Evolutionary conservation across 2,797 vertebrate genomes (phyloP), one percentile per base, ranked within the genome.

Genomic region (Phataginus tricuspis): DNA sequence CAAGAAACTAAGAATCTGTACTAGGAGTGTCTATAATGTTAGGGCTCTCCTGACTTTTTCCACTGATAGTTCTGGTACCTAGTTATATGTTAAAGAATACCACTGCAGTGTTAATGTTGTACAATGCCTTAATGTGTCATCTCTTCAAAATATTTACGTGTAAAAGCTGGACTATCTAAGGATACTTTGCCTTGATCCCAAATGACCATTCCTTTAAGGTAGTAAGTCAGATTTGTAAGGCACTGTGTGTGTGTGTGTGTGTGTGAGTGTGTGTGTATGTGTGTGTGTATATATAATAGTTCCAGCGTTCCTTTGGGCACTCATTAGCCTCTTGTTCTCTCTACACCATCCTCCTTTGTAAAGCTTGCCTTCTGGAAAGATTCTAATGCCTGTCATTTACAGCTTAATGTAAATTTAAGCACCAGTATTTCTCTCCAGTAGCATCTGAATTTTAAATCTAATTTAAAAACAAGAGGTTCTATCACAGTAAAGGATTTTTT

Each of bases 341-440:
- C 7, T 82, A 21, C 13, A 34, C 9, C 23, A 39, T 39, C 78
- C 15, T 72, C 39, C 59, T 64, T 37, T 71, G n/a, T 14, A 89
- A 82, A 86, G 74, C 7, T 68, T 74, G 51, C 23, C 37, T 87
- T 86, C 69, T 79, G 39, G 51, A 95, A 88, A 83, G 45, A 64
- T 2, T 91, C 57, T 63, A 86, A 83, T 74, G 27, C 49, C 37
- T 74, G 37, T 79, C n/a, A 89, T 95, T 93, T 85, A 89, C 21
- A 89, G 19, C 77, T 91, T 95, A 74, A 86, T 86, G 39, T 19
- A 86, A 86, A 86, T 92, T 94, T 92, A 84, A 80, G 59, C 59
- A 92, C 27, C n/a, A 77, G 13, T 86, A 90, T 91, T 90, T 83
- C 80, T 96, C 80, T 92, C 45, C n/a, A 69, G 61, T 96, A 37